Evolutionary conservation across 2,888 invertebrate genomes (phyloP).

Genomic region (Cordylochernes scorpioides): DNA sequence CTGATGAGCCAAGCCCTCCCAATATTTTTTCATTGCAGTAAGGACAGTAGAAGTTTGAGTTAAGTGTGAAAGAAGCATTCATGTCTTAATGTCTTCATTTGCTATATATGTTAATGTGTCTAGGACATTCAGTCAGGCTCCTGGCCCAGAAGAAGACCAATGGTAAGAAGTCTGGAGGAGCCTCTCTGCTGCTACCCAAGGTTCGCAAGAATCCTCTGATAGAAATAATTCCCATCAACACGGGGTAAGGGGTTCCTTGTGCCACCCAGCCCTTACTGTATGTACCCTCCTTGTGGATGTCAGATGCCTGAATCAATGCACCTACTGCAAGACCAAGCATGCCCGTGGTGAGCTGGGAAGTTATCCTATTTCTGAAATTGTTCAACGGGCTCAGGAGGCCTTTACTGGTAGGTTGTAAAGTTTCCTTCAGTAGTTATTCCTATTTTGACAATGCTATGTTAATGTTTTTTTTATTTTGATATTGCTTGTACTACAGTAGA

Average conservation of each 20-base stretch:
- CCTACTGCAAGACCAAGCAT: constrained; percentile 94
- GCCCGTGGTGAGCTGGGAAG: constrained; percentile 88
- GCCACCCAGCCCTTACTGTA: no score
- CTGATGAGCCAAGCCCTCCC: no score
- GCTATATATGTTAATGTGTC: no score
- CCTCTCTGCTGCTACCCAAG: constrained; percentile 63
- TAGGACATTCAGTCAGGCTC: constrained; percentile 42
- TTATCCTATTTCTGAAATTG: constrained; percentile 64
- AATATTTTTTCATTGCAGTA: neutral
- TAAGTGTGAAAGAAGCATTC: constrained; percentile 1
- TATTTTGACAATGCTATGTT: neutral
- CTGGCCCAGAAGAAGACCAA: constrained; percentile 50
- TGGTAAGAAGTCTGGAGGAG: constrained; percentile 49
- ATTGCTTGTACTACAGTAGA: no score
- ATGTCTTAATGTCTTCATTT: constrained; percentile 3
- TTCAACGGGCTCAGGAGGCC: constrained; percentile 55
- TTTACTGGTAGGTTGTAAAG: constrained; percentile 24
- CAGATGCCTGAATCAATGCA: constrained; percentile 78
- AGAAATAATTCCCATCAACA: constrained; percentile 87
- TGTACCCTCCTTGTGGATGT: no score
- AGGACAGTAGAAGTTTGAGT: neutral
- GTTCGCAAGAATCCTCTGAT: constrained; percentile 80
- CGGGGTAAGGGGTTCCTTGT: no score
- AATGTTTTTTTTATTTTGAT: constrained; percentile 1
- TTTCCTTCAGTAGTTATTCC: constrained; percentile 2